phyloP scores from a whole-genome alignment of 37 sponge, comb jelly and placozoan species.

The Halichondria panicea region DNA sequence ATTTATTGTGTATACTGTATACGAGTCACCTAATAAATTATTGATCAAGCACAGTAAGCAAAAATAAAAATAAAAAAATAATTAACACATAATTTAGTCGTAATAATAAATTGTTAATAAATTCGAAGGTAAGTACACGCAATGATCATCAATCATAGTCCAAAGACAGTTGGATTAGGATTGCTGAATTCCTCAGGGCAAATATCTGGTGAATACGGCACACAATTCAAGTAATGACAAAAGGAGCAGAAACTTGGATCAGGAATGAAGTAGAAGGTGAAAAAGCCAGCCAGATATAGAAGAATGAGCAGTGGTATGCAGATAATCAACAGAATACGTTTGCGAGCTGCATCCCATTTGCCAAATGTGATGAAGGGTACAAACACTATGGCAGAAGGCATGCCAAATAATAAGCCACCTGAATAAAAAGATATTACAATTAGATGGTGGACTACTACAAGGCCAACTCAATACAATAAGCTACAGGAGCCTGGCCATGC shows the following conservation, averaged over 20 bases:
- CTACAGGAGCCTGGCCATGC: too few species aligned
- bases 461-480: too few species aligned
- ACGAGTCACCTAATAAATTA: too few species aligned
- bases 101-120: too few species aligned
- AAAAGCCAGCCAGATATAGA: slow-evolving; percentile 72
- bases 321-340: slow-evolving; percentile 76
- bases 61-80: too few species aligned
- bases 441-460: too few species aligned
- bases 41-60: too few species aligned
- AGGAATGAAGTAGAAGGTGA: slow-evolving; percentile 86
- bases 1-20: too few species aligned
- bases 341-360: slow-evolving; percentile 72
- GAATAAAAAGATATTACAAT: not conserved
- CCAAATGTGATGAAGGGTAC: slow-evolving; percentile 98
- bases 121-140: too few species aligned
- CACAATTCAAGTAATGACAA: slow-evolving; percentile 92
- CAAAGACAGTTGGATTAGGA: slow-evolving; percentile 44
- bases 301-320: slow-evolving; percentile 70
- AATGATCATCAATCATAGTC: too few species aligned
- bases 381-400: slow-evolving; percentile 86
- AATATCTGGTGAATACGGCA: slow-evolving; percentile 71
- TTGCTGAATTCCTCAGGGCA: slow-evolving; percentile 74
- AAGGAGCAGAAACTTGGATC: slow-evolving; percentile 75
- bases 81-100: too few species aligned
- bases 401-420: slow-evolving; percentile 91